Evolutionary conservation across 1,140 invertebrate genomes (phyloP).

Genomic region (Pachypsylla venusta): DNA sequence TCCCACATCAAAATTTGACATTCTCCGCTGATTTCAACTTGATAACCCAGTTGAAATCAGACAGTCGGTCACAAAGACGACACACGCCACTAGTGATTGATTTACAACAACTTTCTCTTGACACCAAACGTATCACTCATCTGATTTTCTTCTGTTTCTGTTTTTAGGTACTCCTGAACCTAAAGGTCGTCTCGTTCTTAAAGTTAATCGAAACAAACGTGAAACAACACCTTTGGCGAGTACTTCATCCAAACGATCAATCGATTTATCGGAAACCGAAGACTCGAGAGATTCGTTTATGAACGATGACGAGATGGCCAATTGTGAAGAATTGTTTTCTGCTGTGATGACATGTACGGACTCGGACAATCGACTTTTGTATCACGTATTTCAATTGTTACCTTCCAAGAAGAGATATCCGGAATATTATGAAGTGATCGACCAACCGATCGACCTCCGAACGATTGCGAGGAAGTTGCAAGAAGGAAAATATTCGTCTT

Average conservation of each 20-base stretch:
- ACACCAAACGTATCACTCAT: too few relatives aligned
- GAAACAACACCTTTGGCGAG: neutral
- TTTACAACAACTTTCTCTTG: too few relatives aligned
- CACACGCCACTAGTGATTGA: too few relatives aligned
- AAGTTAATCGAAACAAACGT: slow-evolving; percentile 37
- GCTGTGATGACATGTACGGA: slow-evolving; percentile 64
- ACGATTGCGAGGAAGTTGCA: slow-evolving; percentile 86
- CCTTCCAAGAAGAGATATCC: slow-evolving; percentile 86
- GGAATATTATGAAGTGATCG: slow-evolving; percentile 92
- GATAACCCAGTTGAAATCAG: too few relatives aligned
- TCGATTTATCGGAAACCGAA: slow-evolving; percentile 31
- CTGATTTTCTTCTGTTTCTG: neutral
- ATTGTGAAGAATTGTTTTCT: slow-evolving; percentile 66
- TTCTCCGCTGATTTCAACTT: too few relatives aligned
- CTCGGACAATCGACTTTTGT: slow-evolving; percentile 58
- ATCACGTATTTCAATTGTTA: slow-evolving; percentile 73
- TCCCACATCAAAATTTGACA: too few relatives aligned
- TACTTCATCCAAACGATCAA: neutral
- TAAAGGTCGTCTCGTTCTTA: slow-evolving; percentile 42
- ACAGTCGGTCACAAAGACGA: too few relatives aligned
- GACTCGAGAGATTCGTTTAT: slow-evolving; percentile 53
- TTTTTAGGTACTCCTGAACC: slow-evolving; percentile 30
- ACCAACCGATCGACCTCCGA: slow-evolving; percentile 88
- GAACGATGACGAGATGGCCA: slow-evolving; percentile 47
- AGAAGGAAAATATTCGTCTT: slow-evolving; percentile 52